Evolutionary conservation across 2,797 vertebrate genomes (phyloP), one percentile per base, ranked within the genome.

Genomic region (Argentina silus): DNA sequence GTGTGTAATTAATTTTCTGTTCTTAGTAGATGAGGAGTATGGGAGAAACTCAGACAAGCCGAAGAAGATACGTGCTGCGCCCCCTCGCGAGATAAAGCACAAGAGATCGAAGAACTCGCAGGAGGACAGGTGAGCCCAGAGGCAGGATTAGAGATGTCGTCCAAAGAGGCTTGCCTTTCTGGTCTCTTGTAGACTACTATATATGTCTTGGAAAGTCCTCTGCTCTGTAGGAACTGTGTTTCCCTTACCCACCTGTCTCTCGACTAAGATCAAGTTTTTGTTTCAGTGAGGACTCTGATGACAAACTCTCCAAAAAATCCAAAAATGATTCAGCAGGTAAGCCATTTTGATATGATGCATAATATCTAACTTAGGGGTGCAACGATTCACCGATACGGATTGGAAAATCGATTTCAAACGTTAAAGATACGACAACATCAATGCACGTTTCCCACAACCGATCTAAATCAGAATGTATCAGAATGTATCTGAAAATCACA

Each of bases 301-400:
- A 98, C 5, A 98, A 99, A 92, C 93, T 96, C 79, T 89, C 96
- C 86, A 99, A 99, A 95, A 99, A 99, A 95, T 86, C 95, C 77
- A 99, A 99, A 95, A 97, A 97, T 66, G 96, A 98, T 78, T 99
- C 98, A 0, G 95, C 96, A 93, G 98, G 98, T 98, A 89, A 88
- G 89, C 66, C 0, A 0, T 43, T 61, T 53, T 62, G 0, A 51
- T 3, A 21, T 62, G 0, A 51, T 3, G 17, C 27, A 36, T 4
- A 36, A 36, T 4, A 36, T 36, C 27, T 36, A 36, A 36, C 27
- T 36, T 36, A 36, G 27, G 27, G 27, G 27, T 36, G 27, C 27
- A 36, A 36, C 27, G 27, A 36, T 75, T 45, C 4, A 43, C n/a
- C n/a, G n/a, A n/a, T n/a, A n/a, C n/a, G n/a, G n/a, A n/a, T n/a